phyloP scores from a whole-genome alignment of 1,140 invertebrate genomes.

The Oedothorax gibbosus region DNA sequence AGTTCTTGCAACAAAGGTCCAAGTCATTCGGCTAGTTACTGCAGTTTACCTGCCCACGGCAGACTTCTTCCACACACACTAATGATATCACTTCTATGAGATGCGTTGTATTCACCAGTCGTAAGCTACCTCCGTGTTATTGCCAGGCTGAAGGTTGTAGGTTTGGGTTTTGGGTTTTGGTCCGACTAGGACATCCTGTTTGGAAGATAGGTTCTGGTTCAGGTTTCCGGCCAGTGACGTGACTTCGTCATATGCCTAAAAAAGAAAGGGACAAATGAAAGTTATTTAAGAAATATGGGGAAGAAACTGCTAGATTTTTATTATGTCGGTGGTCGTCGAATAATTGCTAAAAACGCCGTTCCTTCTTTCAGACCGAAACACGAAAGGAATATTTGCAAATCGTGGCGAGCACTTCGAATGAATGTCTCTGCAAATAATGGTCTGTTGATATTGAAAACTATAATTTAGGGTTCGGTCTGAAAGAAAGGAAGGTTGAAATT shows the following conservation, averaged over 20 bases:
- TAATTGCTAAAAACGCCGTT: neutral
- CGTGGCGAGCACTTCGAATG: no score
- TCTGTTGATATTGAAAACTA: no score
- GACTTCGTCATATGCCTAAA: constrained; percentile 64
- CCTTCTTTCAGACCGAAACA: no score
- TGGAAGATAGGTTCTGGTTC: constrained; percentile 13
- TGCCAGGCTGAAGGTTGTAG: constrained; percentile 63
- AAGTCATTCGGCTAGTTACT: no score
- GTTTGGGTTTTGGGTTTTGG: constrained; percentile 61
- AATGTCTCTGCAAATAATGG: no score
- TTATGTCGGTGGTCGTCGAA: no score
- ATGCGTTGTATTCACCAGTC: constrained; percentile 62
- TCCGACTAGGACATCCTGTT: constrained; percentile 47
- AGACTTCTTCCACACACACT: no score
- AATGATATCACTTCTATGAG: no score
- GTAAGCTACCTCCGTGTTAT: constrained; percentile 53
- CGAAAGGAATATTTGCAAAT: no score
- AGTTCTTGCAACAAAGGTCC: no score
- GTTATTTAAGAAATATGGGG: neutral
- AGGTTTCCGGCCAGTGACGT: constrained; percentile 45
- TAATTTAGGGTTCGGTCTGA: neutral
- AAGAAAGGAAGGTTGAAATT: neutral
- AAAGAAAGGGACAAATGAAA: constrained; percentile 3
- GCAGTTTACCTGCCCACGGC: no score
- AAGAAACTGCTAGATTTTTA: no score